Percentiles rank a stretch among this genome's conserved stretches.
Evolutionary conservation across 2,797 vertebrate species (phyloP).

Genomic region (Gymnocypris eckloni): DNA sequence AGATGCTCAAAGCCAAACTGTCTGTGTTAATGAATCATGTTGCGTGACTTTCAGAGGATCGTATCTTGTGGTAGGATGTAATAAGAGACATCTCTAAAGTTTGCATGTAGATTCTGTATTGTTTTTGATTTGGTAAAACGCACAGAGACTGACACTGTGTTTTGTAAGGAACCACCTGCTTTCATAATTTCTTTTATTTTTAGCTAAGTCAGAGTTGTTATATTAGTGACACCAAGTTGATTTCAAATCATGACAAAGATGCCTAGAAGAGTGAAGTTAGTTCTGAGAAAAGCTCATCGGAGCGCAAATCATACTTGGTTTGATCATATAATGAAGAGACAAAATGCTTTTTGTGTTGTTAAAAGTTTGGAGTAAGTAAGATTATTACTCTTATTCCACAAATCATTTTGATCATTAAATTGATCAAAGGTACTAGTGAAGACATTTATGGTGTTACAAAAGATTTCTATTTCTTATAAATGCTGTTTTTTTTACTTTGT

Average conservation of each 20-base stretch:
- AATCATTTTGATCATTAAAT: background rate
- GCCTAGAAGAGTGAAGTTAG: background rate
- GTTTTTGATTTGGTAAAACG: background rate
- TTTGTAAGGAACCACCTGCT: background rate
- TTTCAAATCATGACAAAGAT: background rate
- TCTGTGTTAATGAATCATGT: background rate
- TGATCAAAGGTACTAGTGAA: background rate
- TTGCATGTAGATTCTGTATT: background rate
- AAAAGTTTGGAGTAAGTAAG: no score
- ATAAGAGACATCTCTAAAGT: background rate
- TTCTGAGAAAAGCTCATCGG: background rate
- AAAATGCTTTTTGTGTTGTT: no score
- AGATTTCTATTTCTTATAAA: no score
- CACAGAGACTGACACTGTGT: background rate
- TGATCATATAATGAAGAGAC: background rate
- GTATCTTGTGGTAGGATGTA: no score
- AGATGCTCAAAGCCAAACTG: background rate
- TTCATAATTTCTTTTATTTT: constrained; percentile 12
- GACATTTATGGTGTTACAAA: background rate
- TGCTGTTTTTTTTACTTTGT: no score
- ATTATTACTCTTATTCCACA: background rate
- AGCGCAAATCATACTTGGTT: no score
- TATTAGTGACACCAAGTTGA: background rate
- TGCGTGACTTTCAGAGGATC: background rate
- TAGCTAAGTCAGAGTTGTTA: background rate